phyloP scores from a whole-genome alignment of 2,113 vertebrate species.

The Microtus ochrogaster region DNA sequence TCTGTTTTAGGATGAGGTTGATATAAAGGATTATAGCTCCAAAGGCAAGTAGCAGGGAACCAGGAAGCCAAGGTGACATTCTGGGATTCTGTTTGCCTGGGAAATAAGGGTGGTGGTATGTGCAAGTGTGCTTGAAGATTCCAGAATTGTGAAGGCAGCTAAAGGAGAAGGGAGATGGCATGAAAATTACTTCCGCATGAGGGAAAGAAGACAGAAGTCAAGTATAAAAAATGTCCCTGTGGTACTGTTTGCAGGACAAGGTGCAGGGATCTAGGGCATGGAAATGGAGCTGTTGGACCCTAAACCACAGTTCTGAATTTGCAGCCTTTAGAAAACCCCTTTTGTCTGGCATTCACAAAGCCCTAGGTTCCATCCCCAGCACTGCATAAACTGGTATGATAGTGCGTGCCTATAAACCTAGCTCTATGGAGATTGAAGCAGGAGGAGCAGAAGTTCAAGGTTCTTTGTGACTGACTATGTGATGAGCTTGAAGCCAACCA shows the following conservation, averaged over 20 bases:
- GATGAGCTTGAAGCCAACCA: background rate
- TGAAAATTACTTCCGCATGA: background rate
- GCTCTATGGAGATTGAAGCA: background rate
- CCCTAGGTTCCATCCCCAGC: background rate
- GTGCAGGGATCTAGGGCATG: background rate
- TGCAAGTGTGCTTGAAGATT: too few relatives aligned
- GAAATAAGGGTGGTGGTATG: background rate
- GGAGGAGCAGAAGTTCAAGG: background rate
- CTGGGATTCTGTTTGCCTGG: background rate
- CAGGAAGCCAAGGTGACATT: background rate
- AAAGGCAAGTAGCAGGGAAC: background rate
- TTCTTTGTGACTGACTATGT: background rate
- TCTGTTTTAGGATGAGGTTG: background rate
- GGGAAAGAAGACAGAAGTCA: background rate
- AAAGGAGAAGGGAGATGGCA: background rate
- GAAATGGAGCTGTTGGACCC: background rate
- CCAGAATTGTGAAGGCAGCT: too few relatives aligned
- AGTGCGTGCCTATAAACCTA: background rate
- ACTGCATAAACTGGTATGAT: background rate
- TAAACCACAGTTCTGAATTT: background rate
- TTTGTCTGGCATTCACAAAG: background rate
- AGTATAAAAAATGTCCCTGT: background rate
- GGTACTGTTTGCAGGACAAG: background rate
- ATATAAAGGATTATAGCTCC: background rate
- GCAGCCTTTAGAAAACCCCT: background rate